Evolutionary conservation across 1,140 invertebrate species (phyloP).

Genomic region (Melanaphis sacchari): DNA sequence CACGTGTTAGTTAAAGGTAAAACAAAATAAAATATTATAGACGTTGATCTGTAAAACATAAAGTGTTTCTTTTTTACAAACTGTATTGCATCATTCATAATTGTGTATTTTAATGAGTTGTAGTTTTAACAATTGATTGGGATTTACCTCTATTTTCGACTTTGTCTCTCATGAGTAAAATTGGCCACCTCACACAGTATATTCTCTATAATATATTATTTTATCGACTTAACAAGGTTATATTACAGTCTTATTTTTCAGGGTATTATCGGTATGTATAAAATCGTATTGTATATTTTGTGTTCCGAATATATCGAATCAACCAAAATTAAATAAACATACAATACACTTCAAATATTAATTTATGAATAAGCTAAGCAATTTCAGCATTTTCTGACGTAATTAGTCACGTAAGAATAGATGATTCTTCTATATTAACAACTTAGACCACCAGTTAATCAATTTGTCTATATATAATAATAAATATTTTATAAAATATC

Average conservation of each 20-base stretch:
- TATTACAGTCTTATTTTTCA: not conserved
- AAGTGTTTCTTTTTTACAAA: not conserved
- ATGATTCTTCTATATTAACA: not conserved
- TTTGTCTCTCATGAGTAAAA: not conserved
- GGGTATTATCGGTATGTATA: not conserved
- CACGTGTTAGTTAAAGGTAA: not conserved
- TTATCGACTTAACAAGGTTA: not conserved
- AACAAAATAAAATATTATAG: not conserved
- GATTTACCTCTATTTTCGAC: not conserved
- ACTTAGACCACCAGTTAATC: not conserved
- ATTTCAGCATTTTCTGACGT: not conserved
- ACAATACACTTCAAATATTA: not conserved
- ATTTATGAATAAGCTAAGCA: not conserved
- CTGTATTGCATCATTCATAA: not conserved
- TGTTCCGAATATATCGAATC: not conserved
- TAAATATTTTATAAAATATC: not conserved
- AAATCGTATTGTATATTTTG: not conserved
- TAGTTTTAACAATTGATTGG: constrained; percentile 2
- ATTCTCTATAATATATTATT: not conserved
- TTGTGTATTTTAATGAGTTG: constrained; percentile 2
- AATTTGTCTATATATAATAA: not conserved
- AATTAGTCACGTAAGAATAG: not conserved
- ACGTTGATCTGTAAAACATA: not conserved
- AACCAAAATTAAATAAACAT: not conserved
- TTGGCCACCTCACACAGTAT: not conserved